phyloP scores from a whole-genome alignment of 2,888 invertebrate genomes.

The Orthosia incerta region DNA sequence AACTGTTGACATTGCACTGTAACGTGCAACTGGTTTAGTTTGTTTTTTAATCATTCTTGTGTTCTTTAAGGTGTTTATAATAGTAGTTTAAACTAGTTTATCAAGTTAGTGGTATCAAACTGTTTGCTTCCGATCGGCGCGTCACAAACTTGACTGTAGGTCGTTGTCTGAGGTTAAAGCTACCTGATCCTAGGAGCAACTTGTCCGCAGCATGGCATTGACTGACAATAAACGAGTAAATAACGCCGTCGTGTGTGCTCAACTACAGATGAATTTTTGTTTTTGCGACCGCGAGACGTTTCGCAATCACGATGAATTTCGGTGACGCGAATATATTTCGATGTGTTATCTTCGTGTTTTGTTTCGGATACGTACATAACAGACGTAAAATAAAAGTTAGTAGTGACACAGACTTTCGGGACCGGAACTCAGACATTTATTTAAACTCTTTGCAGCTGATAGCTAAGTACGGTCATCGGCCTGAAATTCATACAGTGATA shows the following conservation, averaged over 20 bases:
- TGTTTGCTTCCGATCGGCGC: slow-evolving; percentile 44
- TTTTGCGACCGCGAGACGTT: slow-evolving; percentile 72
- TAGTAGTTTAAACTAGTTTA: slow-evolving; percentile 38
- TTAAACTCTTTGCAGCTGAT: slow-evolving; percentile 82
- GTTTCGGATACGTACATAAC: slow-evolving; percentile 68
- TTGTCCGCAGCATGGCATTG: slow-evolving; percentile 72
- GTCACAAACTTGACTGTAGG: slow-evolving; percentile 60
- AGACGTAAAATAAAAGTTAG: slow-evolving; percentile 58
- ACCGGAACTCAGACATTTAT: slow-evolving; percentile 75
- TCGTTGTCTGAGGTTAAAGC: slow-evolving; percentile 67
- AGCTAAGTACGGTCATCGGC: slow-evolving; percentile 75
- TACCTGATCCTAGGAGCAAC: slow-evolving; percentile 59
- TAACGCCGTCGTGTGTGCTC: slow-evolving; percentile 56
- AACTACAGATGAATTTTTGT: slow-evolving; percentile 66
- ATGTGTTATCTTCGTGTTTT: slow-evolving; percentile 69
- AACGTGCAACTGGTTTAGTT: slow-evolving; percentile 42
- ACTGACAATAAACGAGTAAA: slow-evolving; percentile 66
- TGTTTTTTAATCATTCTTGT: slow-evolving; percentile 23
- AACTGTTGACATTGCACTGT: slow-evolving; percentile 28
- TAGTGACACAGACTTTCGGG: slow-evolving; percentile 60
- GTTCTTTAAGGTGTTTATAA: slow-evolving; percentile 5
- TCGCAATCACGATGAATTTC: slow-evolving; percentile 70
- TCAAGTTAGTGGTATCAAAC: slow-evolving; percentile 17
- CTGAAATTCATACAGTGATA: slow-evolving; percentile 77
- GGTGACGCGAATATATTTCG: slow-evolving; percentile 63